Evolutionary conservation across 2,797 vertebrate genomes (phyloP).

Genomic region (Clarias fuscus): DNA sequence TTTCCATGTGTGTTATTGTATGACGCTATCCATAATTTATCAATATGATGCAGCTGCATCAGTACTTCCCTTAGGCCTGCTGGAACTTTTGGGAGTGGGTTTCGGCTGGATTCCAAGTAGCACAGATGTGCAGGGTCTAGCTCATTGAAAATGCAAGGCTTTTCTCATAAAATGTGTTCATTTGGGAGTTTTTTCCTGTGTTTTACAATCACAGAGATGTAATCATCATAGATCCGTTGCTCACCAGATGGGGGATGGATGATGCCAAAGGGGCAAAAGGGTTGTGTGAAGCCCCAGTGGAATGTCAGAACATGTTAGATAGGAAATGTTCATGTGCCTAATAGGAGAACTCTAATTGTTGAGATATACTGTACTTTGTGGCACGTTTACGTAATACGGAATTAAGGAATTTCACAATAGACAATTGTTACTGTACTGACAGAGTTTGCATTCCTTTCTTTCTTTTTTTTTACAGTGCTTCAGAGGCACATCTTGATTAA

Average conservation of each 20-base stretch:
- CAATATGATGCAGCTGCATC: background rate
- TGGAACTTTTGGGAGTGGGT: background rate
- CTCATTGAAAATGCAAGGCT: background rate
- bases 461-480: background rate
- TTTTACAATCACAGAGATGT: background rate
- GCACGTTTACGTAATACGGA: background rate
- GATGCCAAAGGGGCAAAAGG: background rate
- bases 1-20: background rate
- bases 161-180: background rate
- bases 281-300: background rate
- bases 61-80: background rate
- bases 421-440: background rate
- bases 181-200: background rate
- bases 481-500: background rate
- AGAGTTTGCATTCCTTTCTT: background rate
- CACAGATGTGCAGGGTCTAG: background rate
- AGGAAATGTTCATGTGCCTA: background rate
- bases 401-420: background rate
- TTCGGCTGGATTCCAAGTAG: background rate
- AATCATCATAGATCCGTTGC: background rate
- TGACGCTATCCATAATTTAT: background rate
- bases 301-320: background rate
- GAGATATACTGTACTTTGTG: background rate
- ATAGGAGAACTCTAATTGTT: background rate
- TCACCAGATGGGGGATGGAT: background rate